Base-by-base conservation (phyloP, 35 echinoderm and acorn worm genomes). In the Strongylocentrotus purpuratus region DNA sequence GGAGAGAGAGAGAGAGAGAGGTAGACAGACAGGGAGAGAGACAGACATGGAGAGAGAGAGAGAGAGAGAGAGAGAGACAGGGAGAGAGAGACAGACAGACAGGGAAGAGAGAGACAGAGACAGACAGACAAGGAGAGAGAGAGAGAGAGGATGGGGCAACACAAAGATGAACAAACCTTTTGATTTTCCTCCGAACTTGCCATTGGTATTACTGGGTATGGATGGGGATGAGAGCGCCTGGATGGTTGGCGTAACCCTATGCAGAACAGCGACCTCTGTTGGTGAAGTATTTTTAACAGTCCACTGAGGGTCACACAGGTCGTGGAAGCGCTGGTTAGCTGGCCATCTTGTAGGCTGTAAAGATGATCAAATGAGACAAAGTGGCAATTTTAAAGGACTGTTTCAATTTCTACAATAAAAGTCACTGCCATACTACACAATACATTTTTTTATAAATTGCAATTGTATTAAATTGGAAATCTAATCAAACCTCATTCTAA, bases 181-280 rank as follows among this genome's bases (percentile, higher is more conserved):
- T 4, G 95, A 94, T 86, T 96, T 99, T 32, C 95, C 94, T 28
- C 98, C 97, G 94, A 97, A 99, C 93, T 97, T 97, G 5, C 98
- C 98, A 91, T 99, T 98, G 28, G 98, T 97, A 47, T 99, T 99
- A 41, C 98, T 99, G 20, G 98, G 98, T 18, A 99, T 99, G 31
- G 98, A 99, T 12, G 98, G 97, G 31, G 98, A 98, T 0, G 96
- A 98, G 1, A 95, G 86, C 1, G 89, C 94, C n/a, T 70, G 92
- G 31, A 96, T 59, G 4, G 59, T 45, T 9, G 96, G 93, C 3
- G 91, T 31, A 32, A 99, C 95, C 46, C 95, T 97, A 31, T 94
- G 95, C 41, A 99, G 28, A 58, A 95, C 88, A 17, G 98, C 96
- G 13, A 99, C 95, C 48, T 99, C 98, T 31, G 95, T 94, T 13